These are phyloP conservation scores for Brachirus orientalis DNA, from an alignment of 2,113 vertebrate species.

Conservation along the genomic window DNA sequence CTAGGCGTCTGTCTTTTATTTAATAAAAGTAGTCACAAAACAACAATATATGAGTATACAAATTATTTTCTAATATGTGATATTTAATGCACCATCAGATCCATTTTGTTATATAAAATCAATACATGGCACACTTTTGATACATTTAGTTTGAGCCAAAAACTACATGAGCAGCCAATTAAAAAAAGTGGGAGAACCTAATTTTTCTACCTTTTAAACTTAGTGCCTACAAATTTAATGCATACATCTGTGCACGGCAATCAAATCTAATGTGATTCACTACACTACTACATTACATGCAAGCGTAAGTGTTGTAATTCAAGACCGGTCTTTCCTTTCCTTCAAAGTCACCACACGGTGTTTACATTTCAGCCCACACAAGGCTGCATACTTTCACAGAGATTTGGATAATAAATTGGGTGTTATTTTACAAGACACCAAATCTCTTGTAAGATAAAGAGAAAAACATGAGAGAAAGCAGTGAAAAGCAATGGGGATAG, in stretches of 20 bases:
- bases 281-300: neutral
- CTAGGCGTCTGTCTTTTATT: too few species aligned
- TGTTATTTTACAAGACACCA: constrained; percentile 64
- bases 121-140: too few species aligned
- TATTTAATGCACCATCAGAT: too few species aligned
- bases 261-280: constrained; percentile 1
- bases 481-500: neutral
- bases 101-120: too few species aligned
- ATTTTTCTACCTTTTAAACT: neutral
- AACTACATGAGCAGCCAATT: too few species aligned
- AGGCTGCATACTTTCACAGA: constrained; percentile 59
- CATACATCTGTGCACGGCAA: constrained; percentile 8
- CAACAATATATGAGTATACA: too few species aligned
- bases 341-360: constrained; percentile 42
- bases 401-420: constrained; percentile 67
- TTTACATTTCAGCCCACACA: constrained; percentile 61
- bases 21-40: too few species aligned
- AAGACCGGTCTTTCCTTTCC: constrained; percentile 33
- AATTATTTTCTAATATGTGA: too few species aligned
- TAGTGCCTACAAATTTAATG: neutral
- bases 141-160: neutral
- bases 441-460: constrained; percentile 40
- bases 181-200: too few species aligned
- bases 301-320: constrained; percentile 29
- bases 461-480: constrained; percentile 15